Evolutionary conservation across 92 coral and sea anemone species (phyloP).

Genomic region (Paramuricea clavata): DNA sequence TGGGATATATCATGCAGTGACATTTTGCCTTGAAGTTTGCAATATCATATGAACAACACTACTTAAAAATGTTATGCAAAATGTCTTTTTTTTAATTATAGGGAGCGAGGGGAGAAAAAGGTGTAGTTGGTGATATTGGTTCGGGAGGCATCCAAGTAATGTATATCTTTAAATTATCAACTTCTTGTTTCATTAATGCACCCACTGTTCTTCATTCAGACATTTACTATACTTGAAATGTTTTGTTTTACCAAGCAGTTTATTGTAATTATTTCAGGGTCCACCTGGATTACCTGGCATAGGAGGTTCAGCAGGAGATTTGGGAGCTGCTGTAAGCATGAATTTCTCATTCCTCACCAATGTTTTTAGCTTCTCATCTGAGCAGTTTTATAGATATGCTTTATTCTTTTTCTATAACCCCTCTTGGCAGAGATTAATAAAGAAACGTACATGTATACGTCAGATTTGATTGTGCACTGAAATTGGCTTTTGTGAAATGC

Average conservation of each 20-base stretch:
- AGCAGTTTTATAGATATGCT: background rate
- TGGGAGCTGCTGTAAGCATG: constrained; percentile 16
- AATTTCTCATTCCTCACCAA: background rate
- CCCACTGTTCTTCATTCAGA: background rate
- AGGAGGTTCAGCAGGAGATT: constrained; percentile 16
- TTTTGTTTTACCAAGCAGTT: background rate
- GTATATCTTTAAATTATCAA: background rate
- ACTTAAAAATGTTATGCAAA: background rate
- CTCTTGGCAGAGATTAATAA: background rate
- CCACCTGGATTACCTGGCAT: constrained; percentile 3
- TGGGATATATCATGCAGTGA: background rate
- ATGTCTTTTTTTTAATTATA: background rate
- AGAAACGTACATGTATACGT: too few relatives aligned
- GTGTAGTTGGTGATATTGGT: constrained; percentile 2
- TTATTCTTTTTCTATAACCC: background rate
- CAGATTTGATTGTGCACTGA: too few relatives aligned
- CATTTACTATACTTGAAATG: too few relatives aligned
- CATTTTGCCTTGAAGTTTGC: background rate
- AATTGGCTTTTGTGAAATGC: too few relatives aligned
- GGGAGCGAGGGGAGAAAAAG: background rate
- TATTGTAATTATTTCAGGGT: constrained; percentile 4
- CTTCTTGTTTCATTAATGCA: background rate
- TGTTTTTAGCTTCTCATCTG: too few relatives aligned
- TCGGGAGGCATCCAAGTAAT: background rate
- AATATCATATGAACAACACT: too few relatives aligned